Base-by-base conservation (phyloP, 2,113 vertebrate genomes). In the Coreoperca whiteheadi region DNA sequence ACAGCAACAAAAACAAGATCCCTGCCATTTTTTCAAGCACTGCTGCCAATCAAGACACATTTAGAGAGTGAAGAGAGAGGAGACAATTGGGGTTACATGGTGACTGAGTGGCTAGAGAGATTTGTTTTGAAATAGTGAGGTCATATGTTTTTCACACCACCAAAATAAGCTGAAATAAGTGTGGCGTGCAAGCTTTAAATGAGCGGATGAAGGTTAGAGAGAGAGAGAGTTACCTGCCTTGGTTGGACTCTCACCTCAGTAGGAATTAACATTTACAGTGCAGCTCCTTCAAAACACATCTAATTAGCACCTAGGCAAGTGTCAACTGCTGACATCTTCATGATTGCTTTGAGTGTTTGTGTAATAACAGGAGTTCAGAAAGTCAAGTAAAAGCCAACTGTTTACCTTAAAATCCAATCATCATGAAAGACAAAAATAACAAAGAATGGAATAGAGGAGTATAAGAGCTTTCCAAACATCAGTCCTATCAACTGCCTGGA, bases 271-370 rank as follows among this genome's bases (percentile, higher is more conserved):
- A 83, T 77, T 67, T 64, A 67, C 51, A 60, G 25, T 32, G 46
- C 4, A 30, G 39, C 53, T 74, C 50, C 10, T 68, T 37, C 37
- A 51, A 60, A 60, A n/a, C 34, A 63, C 15, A n/a, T 41, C 50
- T 18, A 83, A 81, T 74, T 68, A 77, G 23, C 77, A 77, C 32
- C 67, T 50, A 18, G 14, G 39, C 28, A 70, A n/a, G 59, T 80
- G 71, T 66, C 59, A 71, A 57, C 59, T 20, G 18, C 46, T 72
- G 41, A 32, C 30, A 53, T 60, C 46, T 34, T 20, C 67, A 66
- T 59, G 28, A 41, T 72, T 72, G n/a, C 21, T 66, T 43, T 21
- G 2, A 43, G 51, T 37, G 53, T 43, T 0, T 60, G 79, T 57
- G 69, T 56, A 61, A 43, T 53, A 48, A 43, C 41, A 73, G n/a